Percentiles rank a stretch among this genome's conserved stretches.
These are phyloP conservation scores for Centruroides vittatus DNA, from an alignment of 1,140 invertebrate genomes.

Conservation along the genomic window DNA sequence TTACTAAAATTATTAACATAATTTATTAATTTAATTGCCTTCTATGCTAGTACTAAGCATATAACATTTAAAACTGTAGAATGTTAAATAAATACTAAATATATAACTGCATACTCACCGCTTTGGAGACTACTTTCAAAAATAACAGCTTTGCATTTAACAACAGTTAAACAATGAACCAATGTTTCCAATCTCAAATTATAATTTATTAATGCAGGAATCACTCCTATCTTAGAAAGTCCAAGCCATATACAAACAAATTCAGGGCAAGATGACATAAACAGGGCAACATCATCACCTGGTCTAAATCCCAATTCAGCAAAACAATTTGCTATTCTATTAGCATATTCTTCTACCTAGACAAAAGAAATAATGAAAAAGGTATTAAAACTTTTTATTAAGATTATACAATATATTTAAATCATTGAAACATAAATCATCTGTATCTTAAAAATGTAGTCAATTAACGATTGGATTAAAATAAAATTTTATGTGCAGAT, in stretches of 20 bases:
- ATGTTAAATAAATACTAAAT: not conserved
- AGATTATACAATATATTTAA: not conserved
- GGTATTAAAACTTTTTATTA: not conserved
- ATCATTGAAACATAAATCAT: no score
- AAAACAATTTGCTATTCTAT: constrained; percentile 61
- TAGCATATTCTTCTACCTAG: constrained; percentile 50
- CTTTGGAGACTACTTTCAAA: constrained; percentile 24
- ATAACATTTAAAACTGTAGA: not conserved
- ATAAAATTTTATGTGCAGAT: no score
- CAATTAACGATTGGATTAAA: no score
- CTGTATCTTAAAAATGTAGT: no score
- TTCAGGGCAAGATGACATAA: constrained; percentile 70
- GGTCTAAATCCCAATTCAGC: constrained; percentile 45
- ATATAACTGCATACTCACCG: constrained; percentile 1
- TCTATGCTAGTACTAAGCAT: no score
- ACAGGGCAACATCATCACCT: constrained; percentile 66
- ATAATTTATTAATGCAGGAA: constrained; percentile 26
- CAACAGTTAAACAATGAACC: constrained; percentile 22
- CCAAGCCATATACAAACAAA: constrained; percentile 80
- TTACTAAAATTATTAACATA: no score
- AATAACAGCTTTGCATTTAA: constrained; percentile 23
- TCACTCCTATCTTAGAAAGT: constrained; percentile 32
- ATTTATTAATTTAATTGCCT: no score
- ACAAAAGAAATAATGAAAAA: not conserved
- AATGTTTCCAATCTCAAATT: constrained; percentile 23